Base-by-base conservation (phyloP, 64 coral and sea anemone species). In the Montipora sp. region DNA sequence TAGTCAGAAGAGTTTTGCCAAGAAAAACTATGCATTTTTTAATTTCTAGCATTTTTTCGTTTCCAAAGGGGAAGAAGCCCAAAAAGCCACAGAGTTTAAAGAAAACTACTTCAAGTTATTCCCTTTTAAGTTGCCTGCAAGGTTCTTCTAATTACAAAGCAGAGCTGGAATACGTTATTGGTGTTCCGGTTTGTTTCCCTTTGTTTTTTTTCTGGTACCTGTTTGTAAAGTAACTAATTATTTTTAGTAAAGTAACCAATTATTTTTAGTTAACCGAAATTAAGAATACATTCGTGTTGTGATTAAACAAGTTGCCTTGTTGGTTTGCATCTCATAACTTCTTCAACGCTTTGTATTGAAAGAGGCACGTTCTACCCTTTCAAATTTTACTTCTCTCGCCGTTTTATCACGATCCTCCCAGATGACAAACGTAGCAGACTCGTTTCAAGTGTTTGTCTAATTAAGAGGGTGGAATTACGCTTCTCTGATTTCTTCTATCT, bases 131-230 rank as follows among this genome's bases (percentile, higher is more conserved):
- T 57, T 84, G 18, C 36, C 59, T 85, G 18, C 8, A 49, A 50
- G 48, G 82, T 44, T 71, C 61, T 85, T 85, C 47, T 85, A 72
- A 43, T 85, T 71, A 71, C 44, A 71, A 10, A 72, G 47, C 18
- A 48, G 7, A 72, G 47, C 61, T 16, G 12, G 58, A 14, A 22
- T 22, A 68, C 48, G 3, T 9, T 80, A 43, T 36, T 63, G 48
- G 59, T 57, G 36, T 59, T 80, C 78, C 36, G 78, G 36, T 83
- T 53, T 16, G 13, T 46, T 63, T 44, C 12, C 21, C 16, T 59
- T 44, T 66, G 81, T 84, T 45, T 58, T 15, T 21, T 81, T 44
- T 85, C 49, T 19, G 13, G 49, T 18, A 49, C 44, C 44, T 4
- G 9, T 57, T 57, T 61, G 53, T 57, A 57, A 57, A 57, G 11